Evolutionary conservation across 2,797 vertebrate genomes (phyloP).

Genomic region (Poliocrania exsul): DNA sequence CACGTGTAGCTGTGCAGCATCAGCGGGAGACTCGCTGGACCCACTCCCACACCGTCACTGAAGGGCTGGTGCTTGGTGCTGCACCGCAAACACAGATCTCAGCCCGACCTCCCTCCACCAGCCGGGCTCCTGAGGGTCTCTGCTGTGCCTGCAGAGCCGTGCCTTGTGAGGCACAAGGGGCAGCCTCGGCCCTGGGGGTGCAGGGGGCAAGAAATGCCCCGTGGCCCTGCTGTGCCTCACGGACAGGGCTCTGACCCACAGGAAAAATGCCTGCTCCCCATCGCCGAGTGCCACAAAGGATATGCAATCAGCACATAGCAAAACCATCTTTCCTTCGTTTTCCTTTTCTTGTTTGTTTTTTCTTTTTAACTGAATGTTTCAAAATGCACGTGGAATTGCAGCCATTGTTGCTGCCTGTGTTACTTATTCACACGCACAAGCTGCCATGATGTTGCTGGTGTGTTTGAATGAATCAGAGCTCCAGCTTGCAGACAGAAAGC

Average conservation of each 20-base stretch:
- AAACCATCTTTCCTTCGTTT: not conserved
- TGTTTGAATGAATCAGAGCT: not conserved
- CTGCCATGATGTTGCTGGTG: not conserved
- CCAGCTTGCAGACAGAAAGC: not conserved
- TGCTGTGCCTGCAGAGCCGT: accelerated
- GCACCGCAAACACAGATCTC: accelerated
- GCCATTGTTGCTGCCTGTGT: not conserved
- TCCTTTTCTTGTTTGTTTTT: not conserved
- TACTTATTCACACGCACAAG: not conserved
- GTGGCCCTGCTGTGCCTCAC: accelerated
- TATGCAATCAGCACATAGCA: not conserved
- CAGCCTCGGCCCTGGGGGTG: not conserved
- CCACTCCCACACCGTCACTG: accelerated
- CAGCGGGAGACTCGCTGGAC: not conserved
- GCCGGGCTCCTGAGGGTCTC: accelerated
- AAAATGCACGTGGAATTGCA: not conserved
- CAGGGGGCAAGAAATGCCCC: not conserved
- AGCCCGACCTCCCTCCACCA: not conserved
- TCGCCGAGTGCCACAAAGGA: not conserved
- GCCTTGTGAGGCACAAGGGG: not conserved
- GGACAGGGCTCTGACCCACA: not conserved
- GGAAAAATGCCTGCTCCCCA: not conserved
- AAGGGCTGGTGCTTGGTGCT: not conserved
- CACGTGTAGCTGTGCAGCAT: not conserved
- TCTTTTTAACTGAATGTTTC: not conserved